Percentiles rank a stretch among this genome's conserved stretches.
Conservation (phyloP, 2,888 invertebrate genomes). For the Panopea generosa region DNA sequence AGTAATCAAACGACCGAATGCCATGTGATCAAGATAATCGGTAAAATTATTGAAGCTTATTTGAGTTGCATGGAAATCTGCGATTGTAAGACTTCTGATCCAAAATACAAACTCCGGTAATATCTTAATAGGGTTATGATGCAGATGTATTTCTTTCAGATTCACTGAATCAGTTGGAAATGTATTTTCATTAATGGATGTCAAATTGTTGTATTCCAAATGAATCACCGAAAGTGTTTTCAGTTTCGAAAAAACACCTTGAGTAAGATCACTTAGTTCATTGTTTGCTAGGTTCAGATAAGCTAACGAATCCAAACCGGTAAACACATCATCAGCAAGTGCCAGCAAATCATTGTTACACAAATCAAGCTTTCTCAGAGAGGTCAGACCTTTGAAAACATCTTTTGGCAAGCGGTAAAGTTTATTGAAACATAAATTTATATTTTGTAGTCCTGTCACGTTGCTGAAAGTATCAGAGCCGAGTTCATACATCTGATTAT, state of each 20-base stretch:
- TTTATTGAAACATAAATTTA: slow-evolving; percentile 17
- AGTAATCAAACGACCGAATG: neutral
- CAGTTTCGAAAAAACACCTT: no score
- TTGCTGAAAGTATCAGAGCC: slow-evolving; percentile 18
- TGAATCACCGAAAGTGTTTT: no score
- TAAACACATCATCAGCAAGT: no score
- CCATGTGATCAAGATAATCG: slow-evolving; percentile 17
- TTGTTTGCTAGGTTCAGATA: no score
- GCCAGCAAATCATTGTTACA: neutral
- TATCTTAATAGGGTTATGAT: neutral
- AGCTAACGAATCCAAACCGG: slow-evolving; percentile 3
- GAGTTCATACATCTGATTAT: slow-evolving; percentile 15
- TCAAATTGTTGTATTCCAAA: slow-evolving; percentile 20
- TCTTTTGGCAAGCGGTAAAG: neutral
- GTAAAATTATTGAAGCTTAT: slow-evolving; percentile 35
- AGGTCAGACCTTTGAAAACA: neutral
- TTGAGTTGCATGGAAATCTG: slow-evolving; percentile 27
- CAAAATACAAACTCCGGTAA: slow-evolving; percentile 3
- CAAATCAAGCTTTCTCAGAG: neutral
- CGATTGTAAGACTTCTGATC: slow-evolving; percentile 20
- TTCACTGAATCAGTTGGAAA: neutral
- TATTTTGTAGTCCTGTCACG: no score
- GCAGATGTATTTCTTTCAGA: neutral
- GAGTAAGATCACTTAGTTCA: no score
- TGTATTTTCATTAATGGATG: neutral